These are phyloP conservation scores for Amphimedon queenslandica DNA, from an alignment of 37 sponge, comb jelly and placozoan species.

Conservation along the genomic window DNA sequence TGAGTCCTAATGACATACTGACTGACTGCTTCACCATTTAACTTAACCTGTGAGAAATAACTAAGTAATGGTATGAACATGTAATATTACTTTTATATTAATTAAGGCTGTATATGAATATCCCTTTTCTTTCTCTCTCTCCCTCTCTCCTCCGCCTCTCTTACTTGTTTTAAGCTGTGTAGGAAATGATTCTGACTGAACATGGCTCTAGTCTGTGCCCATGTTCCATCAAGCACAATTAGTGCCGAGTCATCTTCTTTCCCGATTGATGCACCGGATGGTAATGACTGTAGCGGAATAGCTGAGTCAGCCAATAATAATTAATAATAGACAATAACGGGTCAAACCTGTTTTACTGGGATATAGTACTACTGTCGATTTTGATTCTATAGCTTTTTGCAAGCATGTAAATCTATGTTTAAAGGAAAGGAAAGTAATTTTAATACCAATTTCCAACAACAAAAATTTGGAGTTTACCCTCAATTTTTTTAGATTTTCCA, in stretches of 20 bases:
- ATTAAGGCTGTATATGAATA: neutral
- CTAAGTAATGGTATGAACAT: too few species aligned
- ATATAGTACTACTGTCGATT: slow-evolving; percentile 34
- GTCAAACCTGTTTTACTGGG: slow-evolving; percentile 54
- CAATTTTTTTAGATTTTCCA: too few species aligned
- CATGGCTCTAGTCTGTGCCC: slow-evolving; percentile 68
- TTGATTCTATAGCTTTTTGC: slow-evolving; percentile 26
- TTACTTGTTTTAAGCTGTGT: slow-evolving; percentile 38
- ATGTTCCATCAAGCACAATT: slow-evolving; percentile 82
- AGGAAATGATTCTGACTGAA: slow-evolving; percentile 50
- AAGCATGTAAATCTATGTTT: slow-evolving; percentile 29
- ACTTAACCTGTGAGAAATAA: slow-evolving; percentile 80
- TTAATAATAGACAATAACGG: neutral
- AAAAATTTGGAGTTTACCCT: too few species aligned
- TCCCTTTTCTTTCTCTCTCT: neutral
- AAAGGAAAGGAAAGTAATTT: too few species aligned
- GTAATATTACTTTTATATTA: neutral
- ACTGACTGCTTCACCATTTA: slow-evolving; percentile 44
- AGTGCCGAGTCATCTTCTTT: slow-evolving; percentile 44
- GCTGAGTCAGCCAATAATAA: neutral
- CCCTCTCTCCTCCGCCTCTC: slow-evolving; percentile 5
- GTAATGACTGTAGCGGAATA: too few species aligned
- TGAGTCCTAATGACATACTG: slow-evolving; percentile 90
- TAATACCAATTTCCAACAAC: too few species aligned
- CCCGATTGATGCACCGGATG: slow-evolving; percentile 37